Percentiles rank a stretch among this genome's conserved stretches.
phyloP scores from a whole-genome alignment of 2,797 vertebrate genomes.

The Mormyrus proboscirostris region DNA sequence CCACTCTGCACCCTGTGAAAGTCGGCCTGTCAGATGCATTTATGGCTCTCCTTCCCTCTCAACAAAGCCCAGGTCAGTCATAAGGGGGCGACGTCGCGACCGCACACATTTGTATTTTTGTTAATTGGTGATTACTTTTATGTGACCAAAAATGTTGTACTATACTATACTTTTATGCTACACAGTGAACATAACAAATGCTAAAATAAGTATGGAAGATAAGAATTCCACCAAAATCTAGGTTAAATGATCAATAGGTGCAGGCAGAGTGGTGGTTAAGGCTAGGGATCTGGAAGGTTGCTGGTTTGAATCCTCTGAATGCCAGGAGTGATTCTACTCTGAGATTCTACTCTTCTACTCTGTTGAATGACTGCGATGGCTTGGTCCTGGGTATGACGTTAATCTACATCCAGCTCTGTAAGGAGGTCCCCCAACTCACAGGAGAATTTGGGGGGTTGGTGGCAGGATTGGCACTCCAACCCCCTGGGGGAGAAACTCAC shows the following conservation, averaged over 20 bases:
- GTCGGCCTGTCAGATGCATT: constrained; percentile 91
- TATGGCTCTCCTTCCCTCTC: constrained; percentile 65
- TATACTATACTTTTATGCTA: neutral
- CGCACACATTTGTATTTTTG: neutral
- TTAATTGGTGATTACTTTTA: neutral
- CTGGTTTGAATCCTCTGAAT: neutral
- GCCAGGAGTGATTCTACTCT: neutral
- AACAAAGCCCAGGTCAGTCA: constrained; percentile 66
- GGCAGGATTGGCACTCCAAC: neutral
- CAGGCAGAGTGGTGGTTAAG: constrained; percentile 15
- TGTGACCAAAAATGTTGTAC: neutral
- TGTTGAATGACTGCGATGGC: neutral
- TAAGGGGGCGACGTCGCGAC: neutral
- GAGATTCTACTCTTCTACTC: neutral
- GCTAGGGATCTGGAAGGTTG: neutral
- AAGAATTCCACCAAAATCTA: neutral
- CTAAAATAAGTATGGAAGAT: neutral
- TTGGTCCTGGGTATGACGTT: neutral
- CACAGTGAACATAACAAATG: neutral
- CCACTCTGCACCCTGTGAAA: constrained; percentile 86
- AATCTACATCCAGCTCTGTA: neutral
- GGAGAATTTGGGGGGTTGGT: neutral
- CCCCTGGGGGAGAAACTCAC: neutral
- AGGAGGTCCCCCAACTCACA: neutral
- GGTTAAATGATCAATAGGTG: constrained; percentile 52